phyloP scores from a whole-genome alignment of 2,113 vertebrate species.

The Uria lomvia region DNA sequence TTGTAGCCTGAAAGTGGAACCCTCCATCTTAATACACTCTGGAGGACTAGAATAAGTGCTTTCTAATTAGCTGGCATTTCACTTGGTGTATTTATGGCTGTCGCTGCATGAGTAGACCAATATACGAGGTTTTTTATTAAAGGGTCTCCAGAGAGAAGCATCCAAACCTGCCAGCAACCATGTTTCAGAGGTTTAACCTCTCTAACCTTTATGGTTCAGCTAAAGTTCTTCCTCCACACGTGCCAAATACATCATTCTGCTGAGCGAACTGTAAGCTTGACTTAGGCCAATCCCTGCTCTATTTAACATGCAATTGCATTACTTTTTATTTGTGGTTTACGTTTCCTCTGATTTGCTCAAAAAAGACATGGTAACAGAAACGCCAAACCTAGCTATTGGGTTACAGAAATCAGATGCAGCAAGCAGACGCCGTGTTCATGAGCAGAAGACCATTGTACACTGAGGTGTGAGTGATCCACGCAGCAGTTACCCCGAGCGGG shows the following conservation, averaged over 20 bases:
- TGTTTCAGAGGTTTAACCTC: constrained; percentile 19
- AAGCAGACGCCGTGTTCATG: not conserved
- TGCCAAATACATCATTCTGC: not conserved
- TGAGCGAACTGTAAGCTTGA: not conserved
- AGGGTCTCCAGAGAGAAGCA: not conserved
- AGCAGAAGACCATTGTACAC: not conserved
- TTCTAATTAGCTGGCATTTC: constrained; percentile 43
- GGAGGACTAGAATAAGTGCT: constrained; percentile 12
- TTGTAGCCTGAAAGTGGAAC: not conserved
- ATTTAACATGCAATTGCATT: not conserved
- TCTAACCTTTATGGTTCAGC: constrained; percentile 13
- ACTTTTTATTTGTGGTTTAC: not conserved
- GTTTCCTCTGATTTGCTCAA: not conserved
- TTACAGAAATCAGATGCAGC: not conserved
- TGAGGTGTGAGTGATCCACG: not conserved
- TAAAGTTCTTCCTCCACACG: not conserved
- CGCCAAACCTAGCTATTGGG: not conserved
- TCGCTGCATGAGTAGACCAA: not conserved
- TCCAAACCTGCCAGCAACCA: not conserved
- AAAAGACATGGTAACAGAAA: not conserved
- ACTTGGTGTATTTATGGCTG: constrained; percentile 20
- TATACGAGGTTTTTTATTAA: not conserved
- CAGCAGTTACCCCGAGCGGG: not conserved
- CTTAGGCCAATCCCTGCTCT: not conserved
- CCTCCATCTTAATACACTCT: not conserved